phyloP scores from a whole-genome alignment of 2,113 vertebrate species.

The Pedetes capensis region DNA sequence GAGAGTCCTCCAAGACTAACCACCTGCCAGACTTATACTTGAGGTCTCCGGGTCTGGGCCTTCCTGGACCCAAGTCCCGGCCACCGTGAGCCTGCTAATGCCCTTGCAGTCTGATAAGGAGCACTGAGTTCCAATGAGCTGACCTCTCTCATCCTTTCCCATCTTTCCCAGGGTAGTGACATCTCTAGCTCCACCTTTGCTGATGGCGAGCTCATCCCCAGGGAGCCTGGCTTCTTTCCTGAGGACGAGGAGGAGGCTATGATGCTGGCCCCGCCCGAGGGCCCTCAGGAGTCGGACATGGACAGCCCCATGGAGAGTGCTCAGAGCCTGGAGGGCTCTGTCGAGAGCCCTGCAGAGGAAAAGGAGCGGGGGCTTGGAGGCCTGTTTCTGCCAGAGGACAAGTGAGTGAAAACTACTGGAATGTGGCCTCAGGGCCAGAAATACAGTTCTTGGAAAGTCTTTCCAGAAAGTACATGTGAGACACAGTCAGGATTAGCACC shows the following conservation, averaged over 20 bases:
- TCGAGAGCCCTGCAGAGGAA: conserved; percentile 82
- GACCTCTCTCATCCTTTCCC: not conserved
- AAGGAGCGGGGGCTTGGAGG: conserved; percentile 86
- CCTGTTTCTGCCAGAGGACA: conserved; percentile 91
- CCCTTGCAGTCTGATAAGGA: not conserved
- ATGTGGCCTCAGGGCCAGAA: not conserved
- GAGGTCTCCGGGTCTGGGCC: not conserved
- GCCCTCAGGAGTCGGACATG: conserved; percentile 89
- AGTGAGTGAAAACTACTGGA: conserved; percentile 84
- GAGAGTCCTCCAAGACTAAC: not conserved
- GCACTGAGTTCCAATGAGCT: not conserved
- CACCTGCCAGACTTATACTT: not conserved
- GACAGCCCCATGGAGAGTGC: conserved; percentile 93
- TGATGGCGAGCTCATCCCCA: conserved; percentile 86
- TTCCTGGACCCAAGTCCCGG: fast-evolving
- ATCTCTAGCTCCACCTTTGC: conserved; percentile 81
- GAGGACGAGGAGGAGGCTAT: conserved; percentile 86
- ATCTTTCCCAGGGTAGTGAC: conserved; percentile 82
- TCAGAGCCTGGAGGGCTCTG: conserved; percentile 88
- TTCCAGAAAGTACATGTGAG: not conserved
- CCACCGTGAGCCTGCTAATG: not conserved
- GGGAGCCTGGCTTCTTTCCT: conserved; percentile 85
- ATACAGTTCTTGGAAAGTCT: not conserved
- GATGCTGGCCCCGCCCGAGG: conserved; percentile 85
- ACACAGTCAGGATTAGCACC: not conserved